Conservation (phyloP, 2,113 vertebrate genomes). For the Tichodroma muraria region DNA sequence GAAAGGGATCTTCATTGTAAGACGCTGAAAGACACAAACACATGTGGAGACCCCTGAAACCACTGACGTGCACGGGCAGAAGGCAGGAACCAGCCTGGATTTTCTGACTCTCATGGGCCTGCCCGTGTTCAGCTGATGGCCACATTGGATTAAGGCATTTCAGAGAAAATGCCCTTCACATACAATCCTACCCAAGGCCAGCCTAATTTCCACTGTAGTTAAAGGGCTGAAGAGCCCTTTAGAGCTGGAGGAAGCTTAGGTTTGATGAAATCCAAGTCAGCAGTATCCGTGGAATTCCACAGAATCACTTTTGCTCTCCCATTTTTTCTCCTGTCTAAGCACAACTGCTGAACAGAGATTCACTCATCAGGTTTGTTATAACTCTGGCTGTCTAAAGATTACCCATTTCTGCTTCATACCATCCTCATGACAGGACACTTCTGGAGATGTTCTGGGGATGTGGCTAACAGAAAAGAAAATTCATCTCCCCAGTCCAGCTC, state of each 20-base stretch:
- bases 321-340: neutral
- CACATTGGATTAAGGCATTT: neutral
- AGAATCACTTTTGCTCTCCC: neutral
- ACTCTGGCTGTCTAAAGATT: neutral
- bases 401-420: neutral
- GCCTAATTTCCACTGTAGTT: neutral
- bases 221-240: neutral
- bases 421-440: neutral
- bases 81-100: neutral
- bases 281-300: neutral
- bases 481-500: neutral
- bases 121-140: neutral
- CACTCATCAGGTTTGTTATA: neutral
- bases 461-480: neutral
- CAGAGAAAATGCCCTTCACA: neutral
- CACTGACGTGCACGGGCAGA: neutral
- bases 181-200: neutral
- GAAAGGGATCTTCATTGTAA: slow-evolving; percentile 42
- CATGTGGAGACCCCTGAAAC: neutral
- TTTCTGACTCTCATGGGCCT: neutral
- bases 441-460: neutral
- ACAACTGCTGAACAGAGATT: neutral
- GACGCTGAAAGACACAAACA: slow-evolving; percentile 23
- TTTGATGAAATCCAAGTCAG: neutral
- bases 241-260: neutral